Percentiles rank a stretch among this genome's conserved stretches.
phyloP scores from a whole-genome alignment of 2,888 invertebrate genomes.

The Rambutsinella grinnellia region DNA sequence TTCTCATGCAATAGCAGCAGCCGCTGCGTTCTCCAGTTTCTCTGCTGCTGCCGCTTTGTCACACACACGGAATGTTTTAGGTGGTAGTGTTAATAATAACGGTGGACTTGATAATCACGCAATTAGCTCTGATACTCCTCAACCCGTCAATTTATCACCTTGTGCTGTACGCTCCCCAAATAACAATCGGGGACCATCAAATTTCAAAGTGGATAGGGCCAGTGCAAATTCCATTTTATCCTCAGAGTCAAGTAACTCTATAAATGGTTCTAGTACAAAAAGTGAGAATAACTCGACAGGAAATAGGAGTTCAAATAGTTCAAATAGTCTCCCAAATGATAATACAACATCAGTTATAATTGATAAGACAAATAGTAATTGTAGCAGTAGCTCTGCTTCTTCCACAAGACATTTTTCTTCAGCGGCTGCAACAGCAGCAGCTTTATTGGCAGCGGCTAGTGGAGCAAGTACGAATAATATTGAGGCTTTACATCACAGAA shows the following conservation, averaged over 20 bases:
- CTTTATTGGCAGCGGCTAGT: constrained; percentile 19
- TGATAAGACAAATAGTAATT: constrained; percentile 4
- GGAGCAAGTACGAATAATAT: constrained; percentile 27
- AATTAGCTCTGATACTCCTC: constrained; percentile 10
- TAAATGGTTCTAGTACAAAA: neutral
- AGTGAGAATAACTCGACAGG: neutral
- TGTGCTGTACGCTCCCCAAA: constrained; percentile 32
- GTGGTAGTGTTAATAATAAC: constrained; percentile 3
- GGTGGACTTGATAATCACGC: constrained; percentile 1
- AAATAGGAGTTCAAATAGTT: neutral
- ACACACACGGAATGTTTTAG: constrained; percentile 16
- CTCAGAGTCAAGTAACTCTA: constrained; percentile 11
- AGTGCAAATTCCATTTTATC: constrained; percentile 13
- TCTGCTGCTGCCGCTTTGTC: constrained; percentile 49
- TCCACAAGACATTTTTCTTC: constrained; percentile 36
- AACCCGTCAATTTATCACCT: constrained; percentile 50
- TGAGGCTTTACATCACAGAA: constrained; percentile 37
- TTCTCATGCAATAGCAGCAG: constrained; percentile 41
- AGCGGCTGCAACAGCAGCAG: constrained; percentile 37
- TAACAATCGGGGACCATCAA: constrained; percentile 16
- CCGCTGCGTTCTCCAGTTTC: constrained; percentile 55
- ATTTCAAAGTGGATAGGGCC: constrained; percentile 18
- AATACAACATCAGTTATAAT: neutral
- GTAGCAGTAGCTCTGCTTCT: neutral
- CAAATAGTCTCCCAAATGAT: neutral